These are phyloP conservation scores for Danio tinwini DNA, from an alignment of 2,797 vertebrate genomes.

Conservation along the genomic window DNA sequence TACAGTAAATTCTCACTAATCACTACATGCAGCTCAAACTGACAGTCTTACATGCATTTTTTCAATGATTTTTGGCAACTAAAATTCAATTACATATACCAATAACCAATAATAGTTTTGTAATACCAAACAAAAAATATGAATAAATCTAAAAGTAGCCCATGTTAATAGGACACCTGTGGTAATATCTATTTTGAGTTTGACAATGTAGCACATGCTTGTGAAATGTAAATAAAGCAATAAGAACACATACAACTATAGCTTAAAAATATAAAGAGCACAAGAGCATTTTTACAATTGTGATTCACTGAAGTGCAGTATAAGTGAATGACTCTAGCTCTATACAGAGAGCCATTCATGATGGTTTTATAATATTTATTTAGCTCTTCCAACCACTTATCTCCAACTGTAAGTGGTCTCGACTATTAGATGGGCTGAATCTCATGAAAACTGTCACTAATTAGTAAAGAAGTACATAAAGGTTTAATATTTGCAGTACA, in stretches of 20 bases:
- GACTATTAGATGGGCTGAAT: constrained; percentile 14
- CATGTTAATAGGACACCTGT: neutral
- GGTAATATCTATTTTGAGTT: neutral
- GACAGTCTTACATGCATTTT: neutral
- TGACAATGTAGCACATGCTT: neutral
- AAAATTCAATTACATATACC: neutral
- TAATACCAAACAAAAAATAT: neutral
- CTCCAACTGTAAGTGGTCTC: neutral
- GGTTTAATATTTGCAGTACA: neutral
- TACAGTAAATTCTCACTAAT: neutral
- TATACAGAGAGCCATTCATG: neutral
- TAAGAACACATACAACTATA: neutral
- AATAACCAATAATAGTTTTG: no score
- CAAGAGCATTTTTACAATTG: neutral
- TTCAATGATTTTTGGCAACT: neutral
- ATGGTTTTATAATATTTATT: constrained; percentile 20
- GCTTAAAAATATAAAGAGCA: neutral
- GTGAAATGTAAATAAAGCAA: neutral
- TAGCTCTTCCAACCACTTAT: neutral
- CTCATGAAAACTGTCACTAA: constrained; percentile 5
- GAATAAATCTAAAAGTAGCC: neutral
- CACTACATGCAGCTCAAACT: neutral
- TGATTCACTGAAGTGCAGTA: constrained; percentile 4
- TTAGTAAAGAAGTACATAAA: neutral
- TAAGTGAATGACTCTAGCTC: constrained; percentile 13